Conservation (phyloP, 2,888 invertebrate species). For the Limnephilus lunatus region DNA sequence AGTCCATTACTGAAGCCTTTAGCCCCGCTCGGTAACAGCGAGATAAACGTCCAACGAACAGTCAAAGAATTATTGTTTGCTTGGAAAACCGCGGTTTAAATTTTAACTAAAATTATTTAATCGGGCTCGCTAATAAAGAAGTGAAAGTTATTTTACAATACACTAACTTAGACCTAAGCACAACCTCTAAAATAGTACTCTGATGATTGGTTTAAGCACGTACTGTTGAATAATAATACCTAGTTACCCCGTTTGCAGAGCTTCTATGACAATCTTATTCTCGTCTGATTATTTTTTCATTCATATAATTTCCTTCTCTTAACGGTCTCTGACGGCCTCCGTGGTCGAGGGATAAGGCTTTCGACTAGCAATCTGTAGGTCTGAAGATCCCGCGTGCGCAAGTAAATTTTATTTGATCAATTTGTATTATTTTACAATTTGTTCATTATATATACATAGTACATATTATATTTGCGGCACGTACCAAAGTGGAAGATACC, state of each 20-base stretch:
- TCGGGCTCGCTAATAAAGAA: background rate
- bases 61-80: background rate
- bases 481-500: too few relatives aligned
- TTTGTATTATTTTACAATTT: too few relatives aligned
- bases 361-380: too few relatives aligned
- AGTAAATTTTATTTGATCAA: too few relatives aligned
- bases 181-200: background rate
- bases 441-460: too few relatives aligned
- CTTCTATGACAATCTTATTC: too few relatives aligned
- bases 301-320: too few relatives aligned
- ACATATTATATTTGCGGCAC: too few relatives aligned
- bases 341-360: too few relatives aligned
- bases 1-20: background rate
- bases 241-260: background rate
- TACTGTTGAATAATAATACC: background rate
- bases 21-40: background rate
- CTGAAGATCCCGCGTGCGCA: too few relatives aligned
- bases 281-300: too few relatives aligned
- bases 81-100: background rate
- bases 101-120: background rate
- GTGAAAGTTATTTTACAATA: background rate
- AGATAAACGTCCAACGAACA: background rate
- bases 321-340: too few relatives aligned
- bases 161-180: background rate
- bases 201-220: background rate